A percentile compares a stretch with the other conserved stretches of the same genome.
Evolutionary conservation across 2,888 invertebrate genomes (phyloP).

Genomic region (Rhagonycha fulva): DNA sequence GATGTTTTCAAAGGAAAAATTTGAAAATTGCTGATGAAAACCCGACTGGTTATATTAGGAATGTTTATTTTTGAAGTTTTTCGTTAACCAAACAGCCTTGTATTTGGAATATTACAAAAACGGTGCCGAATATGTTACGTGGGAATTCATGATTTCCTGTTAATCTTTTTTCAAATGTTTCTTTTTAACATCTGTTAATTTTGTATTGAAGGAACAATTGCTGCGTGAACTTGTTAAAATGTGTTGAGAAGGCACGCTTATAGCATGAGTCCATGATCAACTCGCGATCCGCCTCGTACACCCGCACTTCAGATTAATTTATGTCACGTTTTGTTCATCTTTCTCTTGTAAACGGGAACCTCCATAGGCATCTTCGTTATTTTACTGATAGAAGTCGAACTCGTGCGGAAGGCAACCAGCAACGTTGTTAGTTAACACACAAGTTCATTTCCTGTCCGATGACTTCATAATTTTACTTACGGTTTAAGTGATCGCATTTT

Average conservation of each 20-base stretch:
- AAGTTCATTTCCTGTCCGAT: conserved; percentile 43
- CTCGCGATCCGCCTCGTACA: conserved; percentile 29
- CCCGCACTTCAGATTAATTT: conserved; percentile 21
- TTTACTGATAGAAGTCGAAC: conserved; percentile 15
- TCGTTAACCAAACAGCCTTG: neutral
- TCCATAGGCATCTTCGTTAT: conserved; percentile 12
- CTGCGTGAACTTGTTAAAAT: conserved; percentile 1
- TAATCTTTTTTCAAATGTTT: neutral
- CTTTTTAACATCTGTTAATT: neutral
- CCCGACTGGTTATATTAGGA: neutral
- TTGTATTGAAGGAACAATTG: neutral
- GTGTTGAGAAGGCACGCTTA: conserved; percentile 31
- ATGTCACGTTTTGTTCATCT: conserved; percentile 6
- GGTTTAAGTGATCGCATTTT: conserved; percentile 16
- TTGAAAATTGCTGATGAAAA: neutral
- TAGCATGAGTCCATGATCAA: conserved; percentile 29
- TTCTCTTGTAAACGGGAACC: conserved; percentile 6
- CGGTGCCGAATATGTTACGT: neutral
- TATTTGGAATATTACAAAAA: neutral
- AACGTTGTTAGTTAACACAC: conserved; percentile 34
- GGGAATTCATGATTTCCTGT: neutral
- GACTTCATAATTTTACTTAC: conserved; percentile 41
- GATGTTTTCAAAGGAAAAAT: neutral
- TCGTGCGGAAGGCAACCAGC: conserved; percentile 22
- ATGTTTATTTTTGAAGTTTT: neutral